A percentile compares a stretch with the other conserved stretches of the same genome.
Conservation (phyloP, 2,888 invertebrate species). For the Mythimna ferrago region DNA sequence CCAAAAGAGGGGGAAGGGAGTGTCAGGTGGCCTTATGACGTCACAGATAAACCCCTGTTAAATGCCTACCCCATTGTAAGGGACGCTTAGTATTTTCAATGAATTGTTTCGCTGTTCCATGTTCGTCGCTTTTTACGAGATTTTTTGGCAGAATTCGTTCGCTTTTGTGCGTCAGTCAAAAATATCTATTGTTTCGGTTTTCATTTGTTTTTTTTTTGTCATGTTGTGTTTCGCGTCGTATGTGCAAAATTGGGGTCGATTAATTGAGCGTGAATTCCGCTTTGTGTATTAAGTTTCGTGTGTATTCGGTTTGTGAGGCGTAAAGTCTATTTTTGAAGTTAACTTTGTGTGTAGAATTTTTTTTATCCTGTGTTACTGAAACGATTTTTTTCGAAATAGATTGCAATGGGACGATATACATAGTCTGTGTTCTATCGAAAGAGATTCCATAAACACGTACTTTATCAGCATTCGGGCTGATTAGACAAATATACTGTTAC, state of each 20-base stretch:
- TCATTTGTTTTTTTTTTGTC: constrained; percentile 17
- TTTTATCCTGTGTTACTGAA: neutral
- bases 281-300: constrained; percentile 7
- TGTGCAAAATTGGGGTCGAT: constrained; percentile 28
- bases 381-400: neutral
- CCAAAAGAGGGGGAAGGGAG: constrained; percentile 36
- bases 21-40: constrained; percentile 72
- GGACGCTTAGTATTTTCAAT: constrained; percentile 47
- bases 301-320: constrained; percentile 7
- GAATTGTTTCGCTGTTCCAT: constrained; percentile 48
- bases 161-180: constrained; percentile 45
- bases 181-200: constrained; percentile 45
- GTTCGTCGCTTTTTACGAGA: constrained; percentile 10
- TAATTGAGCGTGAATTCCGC: constrained; percentile 31
- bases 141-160: constrained; percentile 18
- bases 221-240: constrained; percentile 8
- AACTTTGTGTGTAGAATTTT: neutral
- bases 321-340: constrained; percentile 20
- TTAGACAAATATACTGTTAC: too few relatives aligned
- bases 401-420: neutral
- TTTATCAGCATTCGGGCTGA: too few relatives aligned
- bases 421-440: neutral
- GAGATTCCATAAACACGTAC: too few relatives aligned
- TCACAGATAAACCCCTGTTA: constrained; percentile 66
- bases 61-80: constrained; percentile 63